phyloP scores from a whole-genome alignment of 2,797 vertebrate species.

The Phataginus tricuspis region DNA sequence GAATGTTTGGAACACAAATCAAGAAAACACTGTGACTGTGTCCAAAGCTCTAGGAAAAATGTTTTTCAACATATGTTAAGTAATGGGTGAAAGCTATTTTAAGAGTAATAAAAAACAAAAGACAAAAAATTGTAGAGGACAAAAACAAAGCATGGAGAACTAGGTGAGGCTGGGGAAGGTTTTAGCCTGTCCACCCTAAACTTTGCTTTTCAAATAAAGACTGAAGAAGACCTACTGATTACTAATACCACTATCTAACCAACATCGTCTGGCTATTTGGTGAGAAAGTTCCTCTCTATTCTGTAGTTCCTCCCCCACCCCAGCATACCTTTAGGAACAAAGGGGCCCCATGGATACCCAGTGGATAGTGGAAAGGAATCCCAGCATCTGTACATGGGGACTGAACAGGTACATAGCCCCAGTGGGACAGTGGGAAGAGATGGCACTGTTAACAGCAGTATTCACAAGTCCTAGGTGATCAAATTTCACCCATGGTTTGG shows the following conservation, averaged over 20 bases:
- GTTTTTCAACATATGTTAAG: constrained; percentile 62
- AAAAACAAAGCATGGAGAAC: background rate
- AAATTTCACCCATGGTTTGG: background rate
- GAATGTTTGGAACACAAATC: constrained; percentile 50
- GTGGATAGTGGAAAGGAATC: background rate
- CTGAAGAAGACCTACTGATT: background rate
- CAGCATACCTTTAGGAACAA: background rate
- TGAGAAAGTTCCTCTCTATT: background rate
- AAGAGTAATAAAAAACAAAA: constrained; percentile 33
- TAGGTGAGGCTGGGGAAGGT: background rate
- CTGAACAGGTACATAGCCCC: background rate
- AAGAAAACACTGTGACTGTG: constrained; percentile 40
- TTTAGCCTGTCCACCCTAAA: background rate
- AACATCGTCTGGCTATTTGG: background rate
- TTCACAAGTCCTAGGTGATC: background rate
- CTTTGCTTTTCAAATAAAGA: constrained; percentile 20
- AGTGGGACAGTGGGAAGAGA: background rate
- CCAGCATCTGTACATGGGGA: background rate
- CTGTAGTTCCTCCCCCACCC: background rate
- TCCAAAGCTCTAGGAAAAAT: constrained; percentile 54
- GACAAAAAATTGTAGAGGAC: background rate
- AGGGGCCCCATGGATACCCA: background rate
- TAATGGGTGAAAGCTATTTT: background rate
- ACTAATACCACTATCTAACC: background rate
- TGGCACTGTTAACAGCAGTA: background rate